phyloP scores from a whole-genome alignment of 2,113 vertebrate genomes.

The Boulengerochromis microlepis region DNA sequence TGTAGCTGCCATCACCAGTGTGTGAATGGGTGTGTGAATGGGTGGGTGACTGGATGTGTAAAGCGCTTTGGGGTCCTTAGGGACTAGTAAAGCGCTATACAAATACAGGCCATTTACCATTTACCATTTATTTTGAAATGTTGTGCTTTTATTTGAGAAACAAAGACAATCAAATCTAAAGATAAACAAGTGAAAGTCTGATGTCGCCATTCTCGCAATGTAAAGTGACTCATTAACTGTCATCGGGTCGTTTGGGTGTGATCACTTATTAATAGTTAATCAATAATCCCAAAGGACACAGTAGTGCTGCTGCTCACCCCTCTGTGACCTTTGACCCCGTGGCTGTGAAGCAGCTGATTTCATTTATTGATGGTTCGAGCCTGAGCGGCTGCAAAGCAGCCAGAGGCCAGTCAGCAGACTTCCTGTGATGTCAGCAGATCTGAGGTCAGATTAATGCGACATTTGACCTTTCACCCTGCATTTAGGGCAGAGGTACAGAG shows the following conservation, averaged over 20 bases:
- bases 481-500: background rate
- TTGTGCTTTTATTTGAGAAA: background rate
- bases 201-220: fast-evolving
- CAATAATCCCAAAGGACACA: background rate
- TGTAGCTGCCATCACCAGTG: too few relatives aligned
- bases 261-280: background rate
- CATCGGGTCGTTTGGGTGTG: background rate
- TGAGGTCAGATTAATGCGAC: background rate
- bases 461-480: background rate
- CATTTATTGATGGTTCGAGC: background rate
- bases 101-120: too few relatives aligned
- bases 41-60: too few relatives aligned
- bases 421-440: background rate
- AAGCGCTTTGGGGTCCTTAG: too few relatives aligned
- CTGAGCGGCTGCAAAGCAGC: background rate
- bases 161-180: background rate
- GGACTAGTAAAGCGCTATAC: too few relatives aligned
- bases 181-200: background rate
- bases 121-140: background rate
- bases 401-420: background rate
- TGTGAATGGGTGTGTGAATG: too few relatives aligned
- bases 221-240: background rate
- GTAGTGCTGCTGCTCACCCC: background rate
- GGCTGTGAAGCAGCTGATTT: background rate
- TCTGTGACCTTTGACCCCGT: background rate